These are phyloP conservation scores for Blennius ocellaris DNA, from an alignment of 2,113 vertebrate genomes.

Conservation along the genomic window DNA sequence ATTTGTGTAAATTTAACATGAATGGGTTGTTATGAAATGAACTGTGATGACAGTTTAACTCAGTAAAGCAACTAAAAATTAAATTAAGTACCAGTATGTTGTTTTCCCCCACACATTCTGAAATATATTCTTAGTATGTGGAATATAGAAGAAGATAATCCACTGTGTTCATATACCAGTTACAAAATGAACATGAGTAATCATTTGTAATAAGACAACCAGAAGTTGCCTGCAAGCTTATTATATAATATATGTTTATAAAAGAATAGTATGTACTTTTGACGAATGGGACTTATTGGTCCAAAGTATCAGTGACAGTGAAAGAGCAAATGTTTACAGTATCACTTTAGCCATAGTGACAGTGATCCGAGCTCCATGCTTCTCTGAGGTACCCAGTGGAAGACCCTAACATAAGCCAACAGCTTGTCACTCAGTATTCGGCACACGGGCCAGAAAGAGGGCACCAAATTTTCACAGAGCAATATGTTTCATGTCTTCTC, in stretches of 20 bases:
- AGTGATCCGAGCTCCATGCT: constrained; percentile 21
- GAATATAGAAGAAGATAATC: neutral
- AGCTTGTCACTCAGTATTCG: constrained; percentile 51
- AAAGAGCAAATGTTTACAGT: constrained; percentile 17
- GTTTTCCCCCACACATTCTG: neutral
- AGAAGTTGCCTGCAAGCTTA: neutral
- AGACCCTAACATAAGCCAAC: constrained; percentile 44
- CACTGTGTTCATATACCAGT: neutral
- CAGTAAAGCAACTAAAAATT: no score
- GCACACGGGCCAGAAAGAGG: constrained; percentile 19
- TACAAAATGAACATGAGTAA: neutral
- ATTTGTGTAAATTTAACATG: no score
- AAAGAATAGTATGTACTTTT: neutral
- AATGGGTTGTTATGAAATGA: no score
- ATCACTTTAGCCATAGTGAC: constrained; percentile 15
- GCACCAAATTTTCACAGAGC: constrained; percentile 38
- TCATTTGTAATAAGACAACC: neutral
- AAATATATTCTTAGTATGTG: neutral
- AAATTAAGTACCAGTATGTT: no score
- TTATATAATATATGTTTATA: constrained; percentile 13
- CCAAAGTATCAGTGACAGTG: constrained; percentile 17
- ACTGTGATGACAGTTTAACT: no score
- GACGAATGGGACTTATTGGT: neutral
- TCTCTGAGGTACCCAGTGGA: constrained; percentile 14
- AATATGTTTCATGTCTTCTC: constrained; percentile 41